A percentile compares a stretch with the other conserved stretches of the same genome.
Evolutionary conservation across 2,113 vertebrate genomes (phyloP).

Genomic region (Fregata magnificens): DNA sequence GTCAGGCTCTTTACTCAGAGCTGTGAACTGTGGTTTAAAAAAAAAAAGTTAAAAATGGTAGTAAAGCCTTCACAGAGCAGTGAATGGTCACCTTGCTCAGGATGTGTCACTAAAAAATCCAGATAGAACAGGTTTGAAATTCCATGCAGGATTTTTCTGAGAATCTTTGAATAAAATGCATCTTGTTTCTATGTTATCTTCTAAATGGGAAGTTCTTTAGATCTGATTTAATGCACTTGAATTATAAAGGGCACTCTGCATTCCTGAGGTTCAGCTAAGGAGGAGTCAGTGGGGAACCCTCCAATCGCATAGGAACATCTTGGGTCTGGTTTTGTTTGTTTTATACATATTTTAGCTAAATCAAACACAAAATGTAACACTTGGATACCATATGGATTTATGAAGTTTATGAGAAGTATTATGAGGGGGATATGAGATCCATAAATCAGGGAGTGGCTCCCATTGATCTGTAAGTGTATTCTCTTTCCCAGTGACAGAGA

Average conservation of each 20-base stretch:
- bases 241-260: background rate
- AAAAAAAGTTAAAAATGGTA: background rate
- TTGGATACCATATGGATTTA: conserved; percentile 28
- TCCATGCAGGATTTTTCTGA: background rate
- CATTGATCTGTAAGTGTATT: background rate
- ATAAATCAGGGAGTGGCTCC: background rate
- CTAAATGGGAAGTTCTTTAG: background rate
- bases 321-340: background rate
- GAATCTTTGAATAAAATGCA: background rate
- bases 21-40: background rate
- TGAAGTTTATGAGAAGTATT: background rate
- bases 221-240: background rate
- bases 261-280: background rate
- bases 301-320: background rate
- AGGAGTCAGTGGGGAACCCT: background rate
- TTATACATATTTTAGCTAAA: background rate
- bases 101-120: background rate
- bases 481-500: background rate
- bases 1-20: background rate
- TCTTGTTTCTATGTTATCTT: background rate
- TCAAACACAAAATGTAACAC: background rate
- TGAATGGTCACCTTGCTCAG: background rate
- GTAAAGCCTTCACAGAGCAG: background rate
- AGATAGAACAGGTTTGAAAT: background rate
- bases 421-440: background rate